phyloP scores from a whole-genome alignment of 2,888 invertebrate species.

The Hirtodrosophila alboralis region DNA sequence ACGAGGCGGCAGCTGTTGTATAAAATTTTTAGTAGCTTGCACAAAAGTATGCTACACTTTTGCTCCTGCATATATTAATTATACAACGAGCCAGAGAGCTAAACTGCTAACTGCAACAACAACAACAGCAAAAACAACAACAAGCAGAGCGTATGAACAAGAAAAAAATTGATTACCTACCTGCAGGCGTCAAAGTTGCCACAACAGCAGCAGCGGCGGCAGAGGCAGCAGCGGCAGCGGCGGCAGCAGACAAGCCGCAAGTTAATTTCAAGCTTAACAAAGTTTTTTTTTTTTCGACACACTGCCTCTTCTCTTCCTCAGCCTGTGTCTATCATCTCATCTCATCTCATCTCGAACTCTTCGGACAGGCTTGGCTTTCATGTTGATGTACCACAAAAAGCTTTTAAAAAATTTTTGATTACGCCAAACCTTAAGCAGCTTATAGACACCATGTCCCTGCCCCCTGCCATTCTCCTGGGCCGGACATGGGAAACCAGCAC shows the following conservation, averaged over 20 bases:
- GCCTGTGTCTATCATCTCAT: conserved; percentile 3
- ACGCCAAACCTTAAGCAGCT: conserved; percentile 81
- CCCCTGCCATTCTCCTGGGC: too few species aligned
- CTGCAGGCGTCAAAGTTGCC: conserved; percentile 77
- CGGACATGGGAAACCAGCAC: conserved; percentile 58
- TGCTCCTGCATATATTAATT: conserved; percentile 69
- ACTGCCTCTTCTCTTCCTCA: conserved; percentile 2
- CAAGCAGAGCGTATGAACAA: conserved; percentile 5
- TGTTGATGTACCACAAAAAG: conserved; percentile 76
- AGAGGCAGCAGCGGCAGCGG: conserved; percentile 3
- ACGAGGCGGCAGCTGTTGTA: conserved; percentile 76
- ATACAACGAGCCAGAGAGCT: conserved; percentile 54
- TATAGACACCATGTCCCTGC: conserved; percentile 55
- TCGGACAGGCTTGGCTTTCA: conserved; percentile 53
- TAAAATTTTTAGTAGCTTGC: conserved; percentile 72
- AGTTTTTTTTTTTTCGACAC: conserved; percentile 46
- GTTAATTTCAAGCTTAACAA: conserved; percentile 80
- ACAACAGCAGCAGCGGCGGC: conserved; percentile 32
- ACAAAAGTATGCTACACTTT: conserved; percentile 56
- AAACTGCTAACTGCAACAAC: conserved; percentile 67
- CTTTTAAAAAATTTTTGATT: conserved; percentile 80
- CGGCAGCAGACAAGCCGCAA: conserved; percentile 69
- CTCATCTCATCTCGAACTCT: conserved; percentile 24
- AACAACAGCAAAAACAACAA: conserved; percentile 20
- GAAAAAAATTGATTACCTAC: conserved; percentile 75